phyloP scores from a whole-genome alignment of 2,113 vertebrate genomes.

The Oreochromis spilurus region DNA sequence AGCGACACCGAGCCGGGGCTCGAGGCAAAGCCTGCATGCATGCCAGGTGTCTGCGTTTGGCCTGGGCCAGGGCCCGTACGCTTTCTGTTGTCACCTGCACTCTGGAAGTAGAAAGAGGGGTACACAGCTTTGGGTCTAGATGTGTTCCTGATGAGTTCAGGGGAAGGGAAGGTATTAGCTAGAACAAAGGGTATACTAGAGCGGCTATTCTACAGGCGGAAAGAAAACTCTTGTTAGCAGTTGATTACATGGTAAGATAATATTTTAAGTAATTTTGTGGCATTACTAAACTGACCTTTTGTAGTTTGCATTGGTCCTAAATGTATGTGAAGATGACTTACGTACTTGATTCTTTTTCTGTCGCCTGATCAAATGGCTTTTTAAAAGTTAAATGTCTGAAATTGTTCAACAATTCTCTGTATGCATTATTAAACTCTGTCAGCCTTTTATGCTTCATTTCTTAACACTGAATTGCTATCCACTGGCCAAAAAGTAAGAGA shows the following conservation, averaged over 20 bases:
- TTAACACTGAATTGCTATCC: background rate
- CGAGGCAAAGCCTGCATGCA: conserved; percentile 41
- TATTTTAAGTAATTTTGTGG: background rate
- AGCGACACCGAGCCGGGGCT: conserved; percentile 24
- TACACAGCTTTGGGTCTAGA: conserved; percentile 84
- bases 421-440: background rate
- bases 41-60: conserved; percentile 31
- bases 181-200: conserved; percentile 43
- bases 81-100: conserved; percentile 92
- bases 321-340: background rate
- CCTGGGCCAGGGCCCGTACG: conserved; percentile 48
- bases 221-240: conserved; percentile 28
- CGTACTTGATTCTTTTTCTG: background rate
- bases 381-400: background rate
- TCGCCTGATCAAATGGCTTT: background rate
- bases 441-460: background rate
- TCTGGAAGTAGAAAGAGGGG: conserved; percentile 99
- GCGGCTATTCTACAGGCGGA: conserved; percentile 51
- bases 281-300: background rate
- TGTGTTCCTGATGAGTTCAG: conserved; percentile 75
- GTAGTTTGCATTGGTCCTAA: background rate
- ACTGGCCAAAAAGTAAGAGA: background rate
- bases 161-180: conserved; percentile 75
- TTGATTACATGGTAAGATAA: background rate
- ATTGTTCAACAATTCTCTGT: background rate